Conservation (phyloP, 2,888 invertebrate species). For the Halocaridina rubra region DNA sequence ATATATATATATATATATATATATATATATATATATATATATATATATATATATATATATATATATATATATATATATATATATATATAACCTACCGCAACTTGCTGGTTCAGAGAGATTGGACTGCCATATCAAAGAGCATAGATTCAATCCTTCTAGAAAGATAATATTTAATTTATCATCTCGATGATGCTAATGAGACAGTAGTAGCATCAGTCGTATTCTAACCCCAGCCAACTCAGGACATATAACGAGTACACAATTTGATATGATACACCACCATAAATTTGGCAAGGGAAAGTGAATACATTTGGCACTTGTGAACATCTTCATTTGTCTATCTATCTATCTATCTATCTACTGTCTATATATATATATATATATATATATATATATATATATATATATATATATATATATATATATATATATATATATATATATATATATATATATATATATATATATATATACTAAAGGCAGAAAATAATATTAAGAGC, state of each 20-base stretch:
- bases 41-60: constrained; percentile 7
- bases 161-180: too few species aligned
- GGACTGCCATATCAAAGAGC: background rate
- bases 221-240: too few species aligned
- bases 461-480: background rate
- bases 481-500: background rate
- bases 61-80: background rate
- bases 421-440: background rate
- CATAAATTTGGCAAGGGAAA: too few species aligned
- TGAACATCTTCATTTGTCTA: background rate
- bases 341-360: background rate
- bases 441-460: background rate
- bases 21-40: background rate
- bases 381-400: background rate
- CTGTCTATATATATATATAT: background rate
- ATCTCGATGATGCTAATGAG: too few species aligned
- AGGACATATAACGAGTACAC: too few species aligned
- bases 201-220: too few species aligned
- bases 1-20: background rate
- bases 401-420: background rate
- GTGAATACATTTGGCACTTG: background rate
- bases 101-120: background rate
- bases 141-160: background rate
- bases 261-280: too few species aligned
- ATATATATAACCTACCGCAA: background rate